These are phyloP conservation scores for Apis cerana DNA, from an alignment of 1,140 invertebrate genomes.

Conservation along the genomic window DNA sequence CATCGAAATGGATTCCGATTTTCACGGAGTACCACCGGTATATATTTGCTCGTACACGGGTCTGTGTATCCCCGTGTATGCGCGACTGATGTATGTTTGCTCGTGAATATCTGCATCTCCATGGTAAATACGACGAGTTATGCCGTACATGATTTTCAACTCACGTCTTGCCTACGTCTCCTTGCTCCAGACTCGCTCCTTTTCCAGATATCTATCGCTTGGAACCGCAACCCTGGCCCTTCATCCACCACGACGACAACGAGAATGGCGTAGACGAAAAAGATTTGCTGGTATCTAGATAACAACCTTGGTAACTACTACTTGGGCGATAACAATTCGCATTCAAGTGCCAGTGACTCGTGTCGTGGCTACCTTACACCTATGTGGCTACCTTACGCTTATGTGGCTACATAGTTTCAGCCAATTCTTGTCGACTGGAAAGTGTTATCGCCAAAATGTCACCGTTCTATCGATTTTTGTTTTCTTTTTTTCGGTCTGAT, in stretches of 20 bases:
- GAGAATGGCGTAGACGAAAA: not conserved
- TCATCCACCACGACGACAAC: not conserved
- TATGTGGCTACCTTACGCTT: not conserved
- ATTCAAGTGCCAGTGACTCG: conserved; percentile 20
- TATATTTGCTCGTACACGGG: conserved; percentile 18
- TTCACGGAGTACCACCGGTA: not conserved
- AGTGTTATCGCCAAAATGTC: conserved; percentile 28
- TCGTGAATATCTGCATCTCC: conserved; percentile 57
- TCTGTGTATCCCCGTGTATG: not conserved
- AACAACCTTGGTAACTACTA: conserved; percentile 40
- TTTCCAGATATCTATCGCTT: conserved; percentile 19
- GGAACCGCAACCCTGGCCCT: not conserved
- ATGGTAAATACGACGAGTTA: conserved; percentile 55
- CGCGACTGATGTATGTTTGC: conserved; percentile 54
- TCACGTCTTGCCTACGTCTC: conserved; percentile 5
- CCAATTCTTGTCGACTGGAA: conserved; percentile 36
- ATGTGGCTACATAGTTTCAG: not conserved
- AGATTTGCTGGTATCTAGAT: conserved; percentile 17
- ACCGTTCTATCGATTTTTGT: not conserved
- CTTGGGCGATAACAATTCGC: conserved; percentile 35
- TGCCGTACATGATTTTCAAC: conserved; percentile 38
- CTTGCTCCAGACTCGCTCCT: not conserved
- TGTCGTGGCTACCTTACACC: not conserved
- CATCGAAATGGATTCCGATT: conserved; percentile 20
- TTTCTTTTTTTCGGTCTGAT: not conserved